Base-by-base conservation (phyloP, 2,113 vertebrate species). In the Hyaena hyaena region DNA sequence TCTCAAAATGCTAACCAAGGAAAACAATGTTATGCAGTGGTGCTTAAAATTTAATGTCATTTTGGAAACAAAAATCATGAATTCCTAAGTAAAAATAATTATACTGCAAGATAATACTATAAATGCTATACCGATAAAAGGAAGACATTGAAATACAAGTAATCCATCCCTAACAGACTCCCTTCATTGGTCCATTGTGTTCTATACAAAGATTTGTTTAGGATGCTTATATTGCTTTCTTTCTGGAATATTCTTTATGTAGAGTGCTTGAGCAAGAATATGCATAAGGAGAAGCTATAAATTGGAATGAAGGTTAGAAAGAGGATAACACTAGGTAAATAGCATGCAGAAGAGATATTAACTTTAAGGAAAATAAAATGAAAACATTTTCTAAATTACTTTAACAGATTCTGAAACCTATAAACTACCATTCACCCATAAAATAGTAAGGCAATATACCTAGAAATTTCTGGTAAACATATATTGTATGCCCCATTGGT, bases 31-130 rank as follows among this genome's bases (percentile, higher is more conserved):
- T 97, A 97, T 63, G 88, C 90, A 97, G 53, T 89, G 87, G 23
- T 97, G 96, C 97, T 98, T 98, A 98, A 98, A 98, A 98, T 97
- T 69, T 90, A 97, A 98, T 97, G 96, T 63, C 71, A 96, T 97
- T 98, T 98, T 94, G 92, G 95, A 98, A 98, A 96, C 76, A 97
- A 97, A 97, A 77, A 39, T 50, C 79, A 96, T 69, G 50, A 53
- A 23, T 65, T 95, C 7, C 65, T 96, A 88, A 97, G 55, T 66
- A 90, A 85, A 93, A 96, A 81, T 90, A 92, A 95, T 90, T 88
- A 77, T 31, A 23, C 48, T 86, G 21, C 2, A 88, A n/a, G 79
- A 88, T 95, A 97, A 35, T 85, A 65, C 23, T 80, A 45, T 74
- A 96, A 92, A 31, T 82, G 50, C 31, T 92, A 65, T 26, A 24